These are phyloP conservation scores for Lathronympha strigana DNA, from an alignment of 2,888 invertebrate species.

Conservation along the genomic window DNA sequence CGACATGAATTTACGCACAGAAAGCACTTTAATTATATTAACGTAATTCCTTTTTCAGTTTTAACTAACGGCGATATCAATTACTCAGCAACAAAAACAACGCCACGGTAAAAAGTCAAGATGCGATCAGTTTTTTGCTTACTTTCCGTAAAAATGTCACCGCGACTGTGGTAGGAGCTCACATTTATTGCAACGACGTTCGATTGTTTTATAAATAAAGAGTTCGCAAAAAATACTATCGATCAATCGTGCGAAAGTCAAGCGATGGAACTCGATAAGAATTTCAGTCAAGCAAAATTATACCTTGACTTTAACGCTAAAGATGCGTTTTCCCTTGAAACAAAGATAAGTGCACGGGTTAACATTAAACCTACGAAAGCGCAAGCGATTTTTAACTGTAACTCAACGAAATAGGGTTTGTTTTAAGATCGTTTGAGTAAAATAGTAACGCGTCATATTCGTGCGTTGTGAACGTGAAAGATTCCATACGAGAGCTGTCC, in stretches of 20 bases:
- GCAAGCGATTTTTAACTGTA: conserved; percentile 48
- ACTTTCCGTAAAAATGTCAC: conserved; percentile 58
- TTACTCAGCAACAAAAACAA: conserved; percentile 27
- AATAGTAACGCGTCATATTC: conserved; percentile 72
- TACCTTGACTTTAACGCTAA: conserved; percentile 51
- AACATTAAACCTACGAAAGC: conserved; percentile 28
- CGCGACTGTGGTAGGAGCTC: conserved; percentile 70
- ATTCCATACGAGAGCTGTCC: conserved; percentile 81
- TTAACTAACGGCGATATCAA: conserved; percentile 35
- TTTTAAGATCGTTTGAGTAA: conserved; percentile 47
- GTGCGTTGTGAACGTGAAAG: conserved; percentile 77
- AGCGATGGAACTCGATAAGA: conserved; percentile 72
- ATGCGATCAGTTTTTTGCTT: conserved; percentile 47
- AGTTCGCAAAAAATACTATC: conserved; percentile 82
- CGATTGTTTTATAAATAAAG: conserved; percentile 84
- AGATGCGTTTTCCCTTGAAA: conserved; percentile 51
- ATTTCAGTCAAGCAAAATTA: conserved; percentile 47
- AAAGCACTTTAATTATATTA: conserved; percentile 9
- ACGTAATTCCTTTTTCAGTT: background rate
- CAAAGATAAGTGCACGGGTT: conserved; percentile 46
- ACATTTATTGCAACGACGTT: conserved; percentile 77
- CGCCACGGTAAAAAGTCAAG: conserved; percentile 35
- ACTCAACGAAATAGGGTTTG: conserved; percentile 47
- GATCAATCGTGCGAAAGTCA: conserved; percentile 84
- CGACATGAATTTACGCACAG: conserved; percentile 29